Base-by-base conservation (phyloP, 1,140 invertebrate species). In the Mamestra configurata region DNA sequence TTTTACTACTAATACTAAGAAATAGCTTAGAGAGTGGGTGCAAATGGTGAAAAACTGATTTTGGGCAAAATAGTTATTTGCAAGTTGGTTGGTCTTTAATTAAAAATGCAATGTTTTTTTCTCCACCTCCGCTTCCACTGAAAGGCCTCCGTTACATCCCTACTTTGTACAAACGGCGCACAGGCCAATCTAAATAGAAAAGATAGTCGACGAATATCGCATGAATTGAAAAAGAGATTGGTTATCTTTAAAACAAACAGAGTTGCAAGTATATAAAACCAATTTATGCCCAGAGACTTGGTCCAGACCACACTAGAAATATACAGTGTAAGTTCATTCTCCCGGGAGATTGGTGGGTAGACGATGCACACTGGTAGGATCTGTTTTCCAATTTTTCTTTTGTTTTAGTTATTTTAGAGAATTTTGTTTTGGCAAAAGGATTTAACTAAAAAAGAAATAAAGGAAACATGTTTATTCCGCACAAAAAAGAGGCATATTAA, bases 191-290 rank as follows among this genome's bases (percentile, higher is more conserved):
- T 57, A 55, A 72, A 73, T 73, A 73, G 35, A 73, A 73, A 70
- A 55, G 18, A 24, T 4, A 37, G 51, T 53, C 24, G n/a, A 10
- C 46, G 46, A 55, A 73, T 73, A 22, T 57, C 31, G 31, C 24
- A 73, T 40, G 35, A 73, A 73, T 73, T 73, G 49, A 73, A 73
- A 73, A 55, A 55, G 31, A 73, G 46, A 37, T 40, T 73, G 27
- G 43, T 53, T 71, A 71, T 71, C 51, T 73, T 55, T 57, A 40
- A 71, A 73, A 37, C 51, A 73, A 73, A 57, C 51, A 73, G 31
- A 73, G n/a, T 40, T 20, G 27, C 51, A 22, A 73, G 70, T 57
- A 57, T 73, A 55, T 57, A 22, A 53, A 72, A 72, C 31, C 49
- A 55, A 73, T 73, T 73, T 73, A 37, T 73, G 51, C 31, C 31